phyloP scores from a whole-genome alignment of 2,797 vertebrate species.

The Tarsius wallacei region DNA sequence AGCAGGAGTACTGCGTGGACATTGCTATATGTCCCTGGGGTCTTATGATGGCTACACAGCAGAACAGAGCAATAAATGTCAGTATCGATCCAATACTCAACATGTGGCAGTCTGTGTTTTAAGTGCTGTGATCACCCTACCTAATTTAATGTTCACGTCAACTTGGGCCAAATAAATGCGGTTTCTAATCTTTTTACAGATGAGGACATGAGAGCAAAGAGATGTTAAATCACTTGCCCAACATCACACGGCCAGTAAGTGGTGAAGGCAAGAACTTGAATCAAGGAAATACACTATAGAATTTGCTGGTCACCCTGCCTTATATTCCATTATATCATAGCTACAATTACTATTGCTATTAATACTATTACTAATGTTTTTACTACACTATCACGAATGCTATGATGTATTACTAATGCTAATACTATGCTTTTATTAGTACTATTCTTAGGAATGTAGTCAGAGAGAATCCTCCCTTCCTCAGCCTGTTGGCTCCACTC shows the following conservation, averaged over 20 bases:
- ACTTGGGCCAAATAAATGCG: fast-evolving
- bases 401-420: no score
- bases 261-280: neutral
- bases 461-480: neutral
- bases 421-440: fast-evolving
- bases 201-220: neutral
- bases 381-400: no score
- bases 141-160: no score
- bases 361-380: fast-evolving
- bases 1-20: fast-evolving
- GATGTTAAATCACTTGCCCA: neutral
- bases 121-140: neutral
- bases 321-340: fast-evolving
- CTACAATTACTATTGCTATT: fast-evolving
- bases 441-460: no score
- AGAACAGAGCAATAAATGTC: fast-evolving
- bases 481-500: fast-evolving
- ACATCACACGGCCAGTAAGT: fast-evolving
- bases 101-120: fast-evolving
- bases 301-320: neutral
- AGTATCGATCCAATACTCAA: fast-evolving
- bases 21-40: fast-evolving
- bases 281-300: neutral
- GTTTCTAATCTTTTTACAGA: neutral
- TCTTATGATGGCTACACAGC: fast-evolving